phyloP scores from a whole-genome alignment of 2,888 invertebrate genomes.

The Ferdinandea cuprea region DNA sequence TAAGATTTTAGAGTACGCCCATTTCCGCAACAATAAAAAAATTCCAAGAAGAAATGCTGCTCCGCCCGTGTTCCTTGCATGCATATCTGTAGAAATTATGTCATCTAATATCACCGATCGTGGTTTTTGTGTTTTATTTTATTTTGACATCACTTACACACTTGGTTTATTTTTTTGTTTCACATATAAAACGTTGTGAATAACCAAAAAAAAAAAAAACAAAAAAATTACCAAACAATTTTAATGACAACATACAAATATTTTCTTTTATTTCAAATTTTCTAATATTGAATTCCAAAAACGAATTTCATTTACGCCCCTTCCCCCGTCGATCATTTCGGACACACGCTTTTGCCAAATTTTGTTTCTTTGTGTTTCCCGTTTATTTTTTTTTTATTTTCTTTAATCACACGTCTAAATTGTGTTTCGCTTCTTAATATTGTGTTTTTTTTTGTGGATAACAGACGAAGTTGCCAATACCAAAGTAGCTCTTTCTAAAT shows the following conservation, averaged over 20 bases:
- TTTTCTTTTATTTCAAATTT: slow-evolving; percentile 68
- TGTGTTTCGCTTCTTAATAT: slow-evolving; percentile 69
- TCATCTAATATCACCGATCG: slow-evolving; percentile 71
- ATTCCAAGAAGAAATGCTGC: no score
- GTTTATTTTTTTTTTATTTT: background rate
- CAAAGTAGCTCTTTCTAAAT: slow-evolving; percentile 61
- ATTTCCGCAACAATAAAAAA: no score
- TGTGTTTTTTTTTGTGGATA: slow-evolving; percentile 72
- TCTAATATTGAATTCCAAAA: slow-evolving; percentile 40
- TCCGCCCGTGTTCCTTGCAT: slow-evolving; percentile 27
- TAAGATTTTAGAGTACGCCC: no score
- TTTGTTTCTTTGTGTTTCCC: slow-evolving; percentile 30
- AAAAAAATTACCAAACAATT: slow-evolving; percentile 35
- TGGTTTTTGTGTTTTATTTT: slow-evolving; percentile 77
- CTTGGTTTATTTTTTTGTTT: slow-evolving; percentile 31
- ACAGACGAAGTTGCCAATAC: slow-evolving; percentile 40
- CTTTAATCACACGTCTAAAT: slow-evolving; percentile 18
- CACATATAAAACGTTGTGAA: slow-evolving; percentile 33
- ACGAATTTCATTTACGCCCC: slow-evolving; percentile 39
- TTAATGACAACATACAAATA: slow-evolving; percentile 38
- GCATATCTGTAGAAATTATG: slow-evolving; percentile 35
- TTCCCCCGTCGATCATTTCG: slow-evolving; percentile 44
- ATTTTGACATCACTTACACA: slow-evolving; percentile 72
- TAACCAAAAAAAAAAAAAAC: slow-evolving; percentile 20
- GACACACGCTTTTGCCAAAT: slow-evolving; percentile 42